Percentiles rank a stretch among this genome's conserved stretches.
Evolutionary conservation across 2,888 invertebrate species (phyloP).

Genomic region (Caenorhabditis sulstoni): DNA sequence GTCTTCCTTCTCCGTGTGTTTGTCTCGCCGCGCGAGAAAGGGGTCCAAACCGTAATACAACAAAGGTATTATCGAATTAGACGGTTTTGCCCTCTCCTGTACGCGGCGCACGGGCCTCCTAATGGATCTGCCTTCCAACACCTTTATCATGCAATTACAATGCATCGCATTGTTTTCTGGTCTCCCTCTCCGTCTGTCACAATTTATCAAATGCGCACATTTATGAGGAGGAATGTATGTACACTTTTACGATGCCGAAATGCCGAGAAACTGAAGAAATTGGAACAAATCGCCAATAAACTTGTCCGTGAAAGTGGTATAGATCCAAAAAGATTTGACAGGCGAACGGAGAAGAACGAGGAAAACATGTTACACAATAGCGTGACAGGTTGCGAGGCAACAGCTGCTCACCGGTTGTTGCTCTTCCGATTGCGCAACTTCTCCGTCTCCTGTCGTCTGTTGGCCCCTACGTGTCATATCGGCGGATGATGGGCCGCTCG

Average conservation of each 20-base stretch:
- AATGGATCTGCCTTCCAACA: constrained; percentile 26
- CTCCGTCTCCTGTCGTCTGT: constrained; percentile 5
- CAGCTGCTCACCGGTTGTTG: constrained; percentile 26
- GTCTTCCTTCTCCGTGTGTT: background rate
- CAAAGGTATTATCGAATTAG: constrained; percentile 53
- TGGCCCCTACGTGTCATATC: constrained; percentile 8
- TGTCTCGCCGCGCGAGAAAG: background rate
- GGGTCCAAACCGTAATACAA: constrained; percentile 27
- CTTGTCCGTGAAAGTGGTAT: background rate
- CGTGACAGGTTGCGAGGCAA: constrained; percentile 12
- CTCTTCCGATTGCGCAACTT: constrained; percentile 22
- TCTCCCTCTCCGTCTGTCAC: constrained; percentile 25
- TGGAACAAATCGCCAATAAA: constrained; percentile 37
- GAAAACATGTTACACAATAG: constrained; percentile 5
- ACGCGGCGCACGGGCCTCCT: constrained; percentile 5
- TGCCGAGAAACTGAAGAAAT: constrained; percentile 21
- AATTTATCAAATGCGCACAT: constrained; percentile 50
- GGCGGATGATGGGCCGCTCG: constrained; percentile 10
- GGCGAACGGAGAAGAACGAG: too few species aligned
- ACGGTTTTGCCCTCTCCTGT: constrained; percentile 11
- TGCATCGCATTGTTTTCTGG: background rate
- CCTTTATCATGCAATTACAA: constrained; percentile 24
- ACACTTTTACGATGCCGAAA: constrained; percentile 45
- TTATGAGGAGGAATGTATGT: constrained; percentile 17
- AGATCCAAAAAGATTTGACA: too few species aligned